Evolutionary conservation across 2,113 vertebrate genomes (phyloP).

Genomic region (Cololabis saira): DNA sequence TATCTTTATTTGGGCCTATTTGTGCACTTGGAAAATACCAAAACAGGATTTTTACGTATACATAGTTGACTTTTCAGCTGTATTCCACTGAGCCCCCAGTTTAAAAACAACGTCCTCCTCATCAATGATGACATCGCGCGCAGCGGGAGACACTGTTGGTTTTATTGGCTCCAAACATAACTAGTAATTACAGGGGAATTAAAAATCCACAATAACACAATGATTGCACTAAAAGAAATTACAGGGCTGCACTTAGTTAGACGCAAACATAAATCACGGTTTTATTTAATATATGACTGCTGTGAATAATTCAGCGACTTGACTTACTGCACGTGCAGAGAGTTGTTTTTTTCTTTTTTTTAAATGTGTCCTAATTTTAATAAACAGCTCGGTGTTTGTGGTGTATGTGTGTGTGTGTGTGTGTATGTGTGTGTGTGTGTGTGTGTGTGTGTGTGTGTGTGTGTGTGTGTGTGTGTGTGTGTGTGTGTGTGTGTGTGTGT

Average conservation of each 20-base stretch:
- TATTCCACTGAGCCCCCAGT: constrained; percentile 39
- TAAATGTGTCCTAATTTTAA: constrained; percentile 6
- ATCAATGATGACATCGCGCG: constrained; percentile 49
- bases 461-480: constrained; percentile 30
- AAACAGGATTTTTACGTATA: neutral
- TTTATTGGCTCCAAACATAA: constrained; percentile 56
- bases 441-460: constrained; percentile 30
- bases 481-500: constrained; percentile 44
- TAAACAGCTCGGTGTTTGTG: constrained; percentile 39
- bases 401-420: constrained; percentile 26
- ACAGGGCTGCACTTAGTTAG: constrained; percentile 32
- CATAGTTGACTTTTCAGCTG: constrained; percentile 31
- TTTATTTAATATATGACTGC: constrained; percentile 22
- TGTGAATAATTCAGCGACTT: constrained; percentile 25
- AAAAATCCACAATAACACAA: constrained; percentile 59
- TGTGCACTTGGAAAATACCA: neutral
- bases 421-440: constrained; percentile 29
- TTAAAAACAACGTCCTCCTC: constrained; percentile 43
- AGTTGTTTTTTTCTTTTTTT: neutral
- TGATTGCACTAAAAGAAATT: constrained; percentile 32
- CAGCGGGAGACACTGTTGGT: constrained; percentile 16
- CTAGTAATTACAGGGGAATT: constrained; percentile 60
- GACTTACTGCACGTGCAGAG: neutral
- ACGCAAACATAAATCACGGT: constrained; percentile 43
- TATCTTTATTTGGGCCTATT: too few species aligned